These are phyloP conservation scores for Xylocampa areola DNA, from an alignment of 2,888 invertebrate genomes.

Conservation along the genomic window DNA sequence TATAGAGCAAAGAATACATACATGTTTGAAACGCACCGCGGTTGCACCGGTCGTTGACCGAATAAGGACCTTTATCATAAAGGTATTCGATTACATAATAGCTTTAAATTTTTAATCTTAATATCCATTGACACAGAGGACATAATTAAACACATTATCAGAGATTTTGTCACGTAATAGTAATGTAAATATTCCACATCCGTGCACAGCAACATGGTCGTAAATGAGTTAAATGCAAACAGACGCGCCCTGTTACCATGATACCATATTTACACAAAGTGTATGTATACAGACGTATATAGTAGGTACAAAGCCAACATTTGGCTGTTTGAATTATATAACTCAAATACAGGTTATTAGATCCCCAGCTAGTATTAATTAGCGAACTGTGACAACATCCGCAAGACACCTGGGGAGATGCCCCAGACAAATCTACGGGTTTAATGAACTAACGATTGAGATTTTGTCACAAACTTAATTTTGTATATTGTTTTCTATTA, in stretches of 20 bases:
- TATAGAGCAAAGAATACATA: constrained; percentile 75
- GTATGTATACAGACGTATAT: constrained; percentile 67
- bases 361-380: constrained; percentile 66
- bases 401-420: constrained; percentile 56
- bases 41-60: constrained; percentile 71
- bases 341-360: constrained; percentile 80
- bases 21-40: constrained; percentile 66
- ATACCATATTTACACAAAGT: constrained; percentile 66
- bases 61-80: constrained; percentile 53
- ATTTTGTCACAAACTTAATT: no score
- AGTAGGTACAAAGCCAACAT: constrained; percentile 71
- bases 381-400: constrained; percentile 70
- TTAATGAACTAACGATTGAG: constrained; percentile 40
- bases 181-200: constrained; percentile 70
- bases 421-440: constrained; percentile 20
- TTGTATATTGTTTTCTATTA: background rate
- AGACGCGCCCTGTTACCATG: constrained; percentile 78
- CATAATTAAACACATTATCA: constrained; percentile 58
- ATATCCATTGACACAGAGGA: constrained; percentile 35
- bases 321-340: constrained; percentile 77
- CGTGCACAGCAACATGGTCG: constrained; percentile 75
- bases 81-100: constrained; percentile 59
- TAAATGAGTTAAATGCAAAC: constrained; percentile 76
- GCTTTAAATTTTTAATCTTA: constrained; percentile 28
- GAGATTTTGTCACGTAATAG: constrained; percentile 67